Evolutionary conservation across 2,113 vertebrate genomes (phyloP).

Genomic region (Centropus unirufus): DNA sequence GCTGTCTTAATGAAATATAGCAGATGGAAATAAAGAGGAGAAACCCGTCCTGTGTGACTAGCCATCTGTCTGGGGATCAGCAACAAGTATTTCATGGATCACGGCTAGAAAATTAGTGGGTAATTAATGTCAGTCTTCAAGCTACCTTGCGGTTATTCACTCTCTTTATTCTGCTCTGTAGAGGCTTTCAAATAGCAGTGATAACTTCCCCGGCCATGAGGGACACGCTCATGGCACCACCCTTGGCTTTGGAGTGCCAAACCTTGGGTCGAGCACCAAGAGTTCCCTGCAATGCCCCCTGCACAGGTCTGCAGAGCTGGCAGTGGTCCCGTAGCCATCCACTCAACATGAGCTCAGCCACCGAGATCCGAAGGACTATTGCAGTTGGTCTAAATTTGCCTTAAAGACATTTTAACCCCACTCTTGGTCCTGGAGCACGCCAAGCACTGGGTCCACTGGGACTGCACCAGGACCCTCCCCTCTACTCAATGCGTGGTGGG

Average conservation of each 20-base stretch:
- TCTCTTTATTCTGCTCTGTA: background rate
- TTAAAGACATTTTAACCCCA: background rate
- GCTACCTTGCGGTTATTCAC: conserved; percentile 2
- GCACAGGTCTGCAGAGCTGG: background rate
- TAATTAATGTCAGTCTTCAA: conserved; percentile 53
- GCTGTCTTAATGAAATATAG: conserved; percentile 64
- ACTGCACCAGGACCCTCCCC: background rate
- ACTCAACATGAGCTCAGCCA: background rate
- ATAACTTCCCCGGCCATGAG: background rate
- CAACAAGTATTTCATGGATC: conserved; percentile 44
- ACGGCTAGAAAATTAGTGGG: conserved; percentile 43
- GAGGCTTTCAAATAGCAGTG: background rate
- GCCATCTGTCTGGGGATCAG: conserved; percentile 67
- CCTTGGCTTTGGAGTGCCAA: background rate
- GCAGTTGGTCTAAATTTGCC: background rate
- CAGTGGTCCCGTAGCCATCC: background rate
- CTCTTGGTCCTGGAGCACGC: background rate
- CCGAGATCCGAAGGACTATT: background rate
- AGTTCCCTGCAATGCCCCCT: background rate
- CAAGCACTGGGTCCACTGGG: background rate
- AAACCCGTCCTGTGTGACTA: conserved; percentile 33
- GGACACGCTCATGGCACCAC: fast-evolving
- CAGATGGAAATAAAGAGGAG: conserved; percentile 68
- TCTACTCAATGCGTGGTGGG: background rate
- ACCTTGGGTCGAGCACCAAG: background rate